Evolutionary conservation across 2,888 invertebrate genomes (phyloP), one percentile per base, ranked within the genome.

Genomic region (Slavum lentiscoides): DNA sequence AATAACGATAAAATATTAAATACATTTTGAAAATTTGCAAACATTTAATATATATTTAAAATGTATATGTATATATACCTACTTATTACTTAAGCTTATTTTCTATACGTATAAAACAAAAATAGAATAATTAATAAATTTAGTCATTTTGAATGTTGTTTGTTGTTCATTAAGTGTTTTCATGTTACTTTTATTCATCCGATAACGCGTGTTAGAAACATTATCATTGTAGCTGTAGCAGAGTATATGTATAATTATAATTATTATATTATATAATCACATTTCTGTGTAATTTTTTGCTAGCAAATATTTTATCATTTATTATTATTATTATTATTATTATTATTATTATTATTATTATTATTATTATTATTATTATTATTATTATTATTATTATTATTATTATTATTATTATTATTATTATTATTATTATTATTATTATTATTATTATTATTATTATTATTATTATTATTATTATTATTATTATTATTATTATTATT

Each of bases 81-180:
- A 74, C 53, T 72, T 64, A 80, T 72, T 39, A 74, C 53, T 72
- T 64, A 80, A 80, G 72, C 72, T 80, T 80, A 66, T 77, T 77
- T 80, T 80, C 55, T 80, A 64, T 39, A 64, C 19, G 9, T 39
- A 72, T 68, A 72, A 64, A 72, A 72, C 72, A 70, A 77, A 77
- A 62, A 77, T 77, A 77, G 69, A 77, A 80, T 80, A 80, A 80
- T 72, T 66, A 80, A 80, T 80, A n/a, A 80, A 80, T 72, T 72
- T 80, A 80, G 80, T 80, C 62, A 80, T 72, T 77, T 80, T 64
- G 21, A 80, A 72, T 70, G 70, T 80, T 80, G 80, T 80, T 80
- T 72, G 80, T 80, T 80, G 80, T 80, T 80, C 39, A 72, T 80
- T 80, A 80, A 80, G 80, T 49, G 72, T 80, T 72, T 69, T 80